phyloP scores from a whole-genome alignment of 2,797 vertebrate species.

The Podarcis lilfordi region DNA sequence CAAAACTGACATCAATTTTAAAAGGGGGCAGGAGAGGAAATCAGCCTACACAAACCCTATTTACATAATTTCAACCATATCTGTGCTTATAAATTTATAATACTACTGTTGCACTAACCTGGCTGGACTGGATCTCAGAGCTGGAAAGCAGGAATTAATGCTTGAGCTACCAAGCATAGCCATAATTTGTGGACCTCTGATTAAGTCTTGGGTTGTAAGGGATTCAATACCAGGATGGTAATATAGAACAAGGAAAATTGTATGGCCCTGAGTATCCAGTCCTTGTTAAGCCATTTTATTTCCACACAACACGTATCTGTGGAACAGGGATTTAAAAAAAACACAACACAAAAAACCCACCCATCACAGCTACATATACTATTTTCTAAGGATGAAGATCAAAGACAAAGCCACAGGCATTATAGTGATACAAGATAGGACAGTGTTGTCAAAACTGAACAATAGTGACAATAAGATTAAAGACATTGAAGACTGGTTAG shows the following conservation, averaged over 20 bases:
- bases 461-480: slow-evolving; percentile 26
- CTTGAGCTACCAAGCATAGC: too few species aligned
- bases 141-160: too few species aligned
- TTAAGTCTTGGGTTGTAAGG: not conserved
- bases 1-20: too few species aligned
- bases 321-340: slow-evolving; percentile 3
- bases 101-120: too few species aligned
- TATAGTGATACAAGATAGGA: not conserved
- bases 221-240: not conserved
- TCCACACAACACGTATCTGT: not conserved
- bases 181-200: too few species aligned
- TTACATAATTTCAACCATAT: too few species aligned
- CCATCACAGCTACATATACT: slow-evolving; percentile 21
- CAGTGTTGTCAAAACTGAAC: slow-evolving; percentile 10
- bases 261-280: not conserved
- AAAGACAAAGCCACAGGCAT: not conserved
- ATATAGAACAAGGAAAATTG: not conserved
- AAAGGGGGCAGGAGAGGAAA: too few species aligned
- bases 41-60: too few species aligned
- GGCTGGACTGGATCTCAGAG: too few species aligned
- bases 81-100: too few species aligned
- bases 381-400: slow-evolving; percentile 6
- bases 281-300: not conserved
- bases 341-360: not conserved
- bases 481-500: not conserved